phyloP scores from a whole-genome alignment of 1,140 invertebrate species.

The Penaeus indicus region DNA sequence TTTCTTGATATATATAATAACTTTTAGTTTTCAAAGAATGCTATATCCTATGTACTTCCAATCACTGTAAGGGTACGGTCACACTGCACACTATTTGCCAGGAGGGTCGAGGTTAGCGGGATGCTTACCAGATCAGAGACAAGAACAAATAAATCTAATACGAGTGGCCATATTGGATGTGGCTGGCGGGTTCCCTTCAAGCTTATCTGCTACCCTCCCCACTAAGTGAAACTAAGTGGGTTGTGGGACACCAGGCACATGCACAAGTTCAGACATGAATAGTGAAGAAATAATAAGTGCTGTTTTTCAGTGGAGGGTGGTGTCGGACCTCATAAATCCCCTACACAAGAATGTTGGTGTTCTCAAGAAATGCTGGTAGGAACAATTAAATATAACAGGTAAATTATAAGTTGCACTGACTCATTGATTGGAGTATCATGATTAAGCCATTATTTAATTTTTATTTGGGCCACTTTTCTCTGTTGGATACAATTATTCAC shows the following conservation, averaged over 20 bases:
- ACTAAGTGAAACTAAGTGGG: not conserved
- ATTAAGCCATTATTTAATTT: too few relatives aligned
- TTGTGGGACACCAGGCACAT: constrained; percentile 8
- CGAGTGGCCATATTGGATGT: constrained; percentile 3
- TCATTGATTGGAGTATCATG: not conserved
- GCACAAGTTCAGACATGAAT: not conserved
- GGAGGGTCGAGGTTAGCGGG: not conserved
- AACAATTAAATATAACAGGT: constrained; percentile 9
- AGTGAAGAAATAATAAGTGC: constrained; percentile 8
- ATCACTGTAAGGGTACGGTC: not conserved
- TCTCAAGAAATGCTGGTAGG: not conserved
- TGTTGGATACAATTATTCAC: too few relatives aligned
- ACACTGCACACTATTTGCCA: not conserved
- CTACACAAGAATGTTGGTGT: not conserved
- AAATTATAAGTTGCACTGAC: not conserved
- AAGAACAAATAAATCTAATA: constrained; percentile 14
- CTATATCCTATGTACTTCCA: too few relatives aligned
- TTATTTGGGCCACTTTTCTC: too few relatives aligned
- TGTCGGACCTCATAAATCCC: not conserved
- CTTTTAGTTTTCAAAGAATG: too few relatives aligned
- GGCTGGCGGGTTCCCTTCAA: not conserved
- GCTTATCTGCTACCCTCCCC: not conserved
- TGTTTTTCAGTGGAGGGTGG: not conserved
- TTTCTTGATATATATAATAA: too few relatives aligned
- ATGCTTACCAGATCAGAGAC: not conserved